Percentiles rank a stretch among this genome's conserved stretches.
Evolutionary conservation across 2,797 vertebrate genomes (phyloP).

Genomic region (Streptopelia turtur): DNA sequence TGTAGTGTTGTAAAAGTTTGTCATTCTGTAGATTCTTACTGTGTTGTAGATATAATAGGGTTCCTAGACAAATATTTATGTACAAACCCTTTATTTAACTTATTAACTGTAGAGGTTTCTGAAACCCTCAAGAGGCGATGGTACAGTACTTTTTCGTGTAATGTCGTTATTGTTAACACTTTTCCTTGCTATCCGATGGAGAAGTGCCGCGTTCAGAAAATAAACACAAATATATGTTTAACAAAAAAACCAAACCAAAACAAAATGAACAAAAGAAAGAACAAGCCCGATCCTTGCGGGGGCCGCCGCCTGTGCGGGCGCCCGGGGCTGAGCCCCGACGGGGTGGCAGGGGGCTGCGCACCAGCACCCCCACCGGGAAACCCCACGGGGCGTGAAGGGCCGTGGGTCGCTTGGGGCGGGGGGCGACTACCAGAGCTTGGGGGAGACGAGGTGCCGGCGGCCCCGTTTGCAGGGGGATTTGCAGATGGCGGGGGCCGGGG

Average conservation of each 20-base stretch:
- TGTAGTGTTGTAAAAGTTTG: conserved; percentile 97
- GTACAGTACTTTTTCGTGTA: conserved; percentile 86
- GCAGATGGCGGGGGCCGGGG: background rate
- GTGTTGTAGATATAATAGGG: conserved; percentile 93
- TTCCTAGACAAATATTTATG: conserved; percentile 99
- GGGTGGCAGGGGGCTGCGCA: no score
- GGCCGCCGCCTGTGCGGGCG: background rate
- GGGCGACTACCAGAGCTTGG: background rate
- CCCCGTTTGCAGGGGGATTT: background rate
- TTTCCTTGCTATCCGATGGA: conserved; percentile 85
- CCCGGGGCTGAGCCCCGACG: background rate
- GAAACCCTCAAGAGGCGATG: conserved; percentile 83
- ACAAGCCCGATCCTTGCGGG: background rate
- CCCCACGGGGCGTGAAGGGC: background rate
- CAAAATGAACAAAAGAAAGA: background rate
- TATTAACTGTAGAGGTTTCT: conserved; percentile 86
- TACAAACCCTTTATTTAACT: conserved; percentile 88
- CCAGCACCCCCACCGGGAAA: background rate
- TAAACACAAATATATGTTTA: conserved; percentile 83
- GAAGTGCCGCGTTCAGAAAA: conserved; percentile 84
- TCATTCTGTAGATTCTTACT: conserved; percentile 92
- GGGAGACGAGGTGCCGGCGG: background rate
- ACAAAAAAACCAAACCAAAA: conserved; percentile 41
- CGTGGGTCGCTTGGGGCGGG: background rate
- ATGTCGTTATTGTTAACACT: conserved; percentile 89